phyloP scores from a whole-genome alignment of 2,113 vertebrate species.

The Actenoides hombroni region DNA sequence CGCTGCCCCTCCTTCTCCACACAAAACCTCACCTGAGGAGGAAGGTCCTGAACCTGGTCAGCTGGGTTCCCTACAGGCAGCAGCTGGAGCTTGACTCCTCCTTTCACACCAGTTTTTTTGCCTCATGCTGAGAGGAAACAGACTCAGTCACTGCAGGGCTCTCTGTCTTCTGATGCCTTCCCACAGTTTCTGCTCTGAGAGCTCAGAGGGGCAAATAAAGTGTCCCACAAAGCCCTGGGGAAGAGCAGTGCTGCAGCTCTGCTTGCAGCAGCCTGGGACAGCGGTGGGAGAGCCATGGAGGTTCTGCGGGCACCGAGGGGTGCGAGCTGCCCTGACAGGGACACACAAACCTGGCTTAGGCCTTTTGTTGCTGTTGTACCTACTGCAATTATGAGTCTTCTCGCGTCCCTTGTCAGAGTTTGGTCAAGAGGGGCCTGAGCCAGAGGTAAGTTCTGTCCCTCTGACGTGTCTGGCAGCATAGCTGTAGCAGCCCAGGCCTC shows the following conservation, averaged over 20 bases:
- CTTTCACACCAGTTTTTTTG: rapidly evolving
- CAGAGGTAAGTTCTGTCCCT: too few species aligned
- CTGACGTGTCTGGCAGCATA: too few species aligned
- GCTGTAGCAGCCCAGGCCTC: too few species aligned
- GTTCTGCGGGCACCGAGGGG: rapidly evolving
- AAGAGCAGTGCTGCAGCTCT: rapidly evolving
- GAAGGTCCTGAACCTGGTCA: too few species aligned
- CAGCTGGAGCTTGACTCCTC: background rate
- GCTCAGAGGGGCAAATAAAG: background rate
- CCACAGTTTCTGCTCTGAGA: background rate
- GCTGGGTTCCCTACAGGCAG: rapidly evolving
- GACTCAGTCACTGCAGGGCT: background rate
- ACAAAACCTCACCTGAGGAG: background rate
- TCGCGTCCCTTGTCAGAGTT: too few species aligned
- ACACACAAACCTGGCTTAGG: background rate
- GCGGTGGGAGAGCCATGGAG: rapidly evolving
- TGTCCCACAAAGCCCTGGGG: rapidly evolving
- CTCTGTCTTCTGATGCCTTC: background rate
- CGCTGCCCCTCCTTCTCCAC: background rate
- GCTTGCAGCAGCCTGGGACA: background rate
- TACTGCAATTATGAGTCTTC: too few species aligned
- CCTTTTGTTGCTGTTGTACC: too few species aligned
- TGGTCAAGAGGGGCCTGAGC: background rate
- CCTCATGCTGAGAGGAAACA: background rate
- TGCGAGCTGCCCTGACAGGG: background rate